Conservation (phyloP, 2,888 invertebrate species). For the Cordilura impudica region DNA sequence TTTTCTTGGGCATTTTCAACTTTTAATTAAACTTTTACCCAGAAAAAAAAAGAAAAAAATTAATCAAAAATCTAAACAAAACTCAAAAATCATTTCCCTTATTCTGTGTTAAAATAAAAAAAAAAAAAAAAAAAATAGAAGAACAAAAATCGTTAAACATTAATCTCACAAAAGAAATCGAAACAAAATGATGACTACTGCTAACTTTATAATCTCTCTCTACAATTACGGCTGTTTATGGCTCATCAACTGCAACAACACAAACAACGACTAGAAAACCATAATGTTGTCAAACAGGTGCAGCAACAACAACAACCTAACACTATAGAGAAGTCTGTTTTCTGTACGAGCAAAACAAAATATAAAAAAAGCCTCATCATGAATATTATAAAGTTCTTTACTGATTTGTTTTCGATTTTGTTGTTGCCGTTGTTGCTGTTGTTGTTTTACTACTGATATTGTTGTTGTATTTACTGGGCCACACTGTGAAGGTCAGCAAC, state of each 20-base stretch:
- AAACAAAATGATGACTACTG: constrained; percentile 28
- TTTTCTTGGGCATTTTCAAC: constrained; percentile 1
- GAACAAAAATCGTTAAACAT: constrained; percentile 17
- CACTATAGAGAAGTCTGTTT: constrained; percentile 30
- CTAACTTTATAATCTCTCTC: constrained; percentile 29
- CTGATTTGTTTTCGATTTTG: constrained; percentile 19
- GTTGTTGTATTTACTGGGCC: constrained; percentile 61
- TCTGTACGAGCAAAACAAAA: constrained; percentile 34
- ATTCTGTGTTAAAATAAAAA: background rate
- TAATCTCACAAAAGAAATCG: constrained; percentile 56
- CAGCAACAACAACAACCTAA: constrained; percentile 55
- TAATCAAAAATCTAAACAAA: constrained; percentile 24
- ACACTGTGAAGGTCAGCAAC: constrained; percentile 66
- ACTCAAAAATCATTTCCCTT: constrained; percentile 16
- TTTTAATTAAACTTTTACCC: constrained; percentile 35
- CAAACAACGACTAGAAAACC: constrained; percentile 14
- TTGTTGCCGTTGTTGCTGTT: background rate
- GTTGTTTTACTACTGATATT: constrained; percentile 6
- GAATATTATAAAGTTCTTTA: constrained; percentile 46
- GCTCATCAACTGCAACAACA: constrained; percentile 39
- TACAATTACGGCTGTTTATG: constrained; percentile 31
- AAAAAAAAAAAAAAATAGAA: background rate
- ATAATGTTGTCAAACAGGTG: constrained; percentile 63
- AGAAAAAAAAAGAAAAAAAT: constrained; percentile 18
- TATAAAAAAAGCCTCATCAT: constrained; percentile 39